Conservation (phyloP, 2,113 vertebrate species). For the Columba janthina region DNA sequence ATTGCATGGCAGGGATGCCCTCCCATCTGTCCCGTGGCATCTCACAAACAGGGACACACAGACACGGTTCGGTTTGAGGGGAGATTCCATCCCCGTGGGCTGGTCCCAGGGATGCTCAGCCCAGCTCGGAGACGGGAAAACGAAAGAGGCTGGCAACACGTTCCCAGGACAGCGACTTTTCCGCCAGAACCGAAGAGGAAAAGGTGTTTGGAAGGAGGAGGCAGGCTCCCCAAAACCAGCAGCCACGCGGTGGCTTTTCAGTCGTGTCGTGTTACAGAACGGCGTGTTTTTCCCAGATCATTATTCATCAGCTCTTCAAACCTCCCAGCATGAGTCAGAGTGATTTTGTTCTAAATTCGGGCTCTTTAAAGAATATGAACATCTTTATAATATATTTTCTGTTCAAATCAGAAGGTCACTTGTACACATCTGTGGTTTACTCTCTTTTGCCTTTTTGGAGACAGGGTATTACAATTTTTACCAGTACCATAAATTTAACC, state of each 20-base stretch:
- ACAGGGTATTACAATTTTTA: accelerated
- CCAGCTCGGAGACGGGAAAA: accelerated
- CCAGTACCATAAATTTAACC: background rate
- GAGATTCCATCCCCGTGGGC: no score
- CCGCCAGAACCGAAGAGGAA: background rate
- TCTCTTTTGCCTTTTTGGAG: background rate
- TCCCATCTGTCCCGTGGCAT: background rate
- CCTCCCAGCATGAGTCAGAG: background rate
- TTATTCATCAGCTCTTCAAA: constrained; percentile 27
- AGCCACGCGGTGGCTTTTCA: background rate
- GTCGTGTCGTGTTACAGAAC: background rate
- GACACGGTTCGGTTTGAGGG: no score
- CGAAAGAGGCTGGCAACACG: accelerated
- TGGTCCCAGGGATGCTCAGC: background rate
- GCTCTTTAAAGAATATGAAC: background rate
- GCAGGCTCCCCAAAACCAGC: background rate
- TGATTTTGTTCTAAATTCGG: background rate
- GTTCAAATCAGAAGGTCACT: background rate
- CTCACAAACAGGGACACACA: background rate
- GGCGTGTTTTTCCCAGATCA: background rate
- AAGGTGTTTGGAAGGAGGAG: background rate
- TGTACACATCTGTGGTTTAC: background rate
- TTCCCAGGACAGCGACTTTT: background rate
- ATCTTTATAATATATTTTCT: background rate
- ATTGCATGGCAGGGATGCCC: background rate